phyloP scores from a whole-genome alignment of 92 coral and sea anemone genomes.

The Chrysogorgia sp. region DNA sequence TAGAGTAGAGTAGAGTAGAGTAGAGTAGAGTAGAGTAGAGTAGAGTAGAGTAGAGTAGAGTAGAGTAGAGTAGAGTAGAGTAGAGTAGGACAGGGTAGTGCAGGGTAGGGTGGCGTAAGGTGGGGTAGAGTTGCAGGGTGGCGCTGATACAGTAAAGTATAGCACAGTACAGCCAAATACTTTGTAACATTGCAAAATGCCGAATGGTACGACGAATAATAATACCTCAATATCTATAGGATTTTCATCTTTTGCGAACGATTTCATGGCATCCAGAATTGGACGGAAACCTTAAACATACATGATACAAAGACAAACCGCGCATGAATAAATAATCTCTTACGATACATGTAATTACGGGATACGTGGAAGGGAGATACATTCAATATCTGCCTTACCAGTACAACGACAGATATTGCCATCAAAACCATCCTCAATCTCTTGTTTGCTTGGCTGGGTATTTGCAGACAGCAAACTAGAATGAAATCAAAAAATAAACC shows the following conservation, averaged over 20 bases:
- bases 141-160: not conserved
- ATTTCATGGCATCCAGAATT: conserved; percentile 95
- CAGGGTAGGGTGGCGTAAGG: not conserved
- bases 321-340: not conserved
- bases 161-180: conserved; percentile 14
- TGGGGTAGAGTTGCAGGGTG: not conserved
- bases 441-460: conserved; percentile 72
- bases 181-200: not conserved
- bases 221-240: conserved; percentile 91
- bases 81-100: not conserved
- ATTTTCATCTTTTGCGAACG: conserved; percentile 73
- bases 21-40: not conserved
- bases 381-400: conserved; percentile 50
- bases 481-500: not conserved
- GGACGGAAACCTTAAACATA: conserved; percentile 75
- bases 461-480: conserved; percentile 71
- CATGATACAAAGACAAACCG: not conserved
- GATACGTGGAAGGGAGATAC: not conserved
- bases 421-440: conserved; percentile 86
- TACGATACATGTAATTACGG: too few species aligned
- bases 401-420: conserved; percentile 93
- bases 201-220: not conserved
- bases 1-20: not conserved
- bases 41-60: not conserved
- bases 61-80: not conserved